Evolutionary conservation across 2,113 vertebrate species (phyloP), one percentile per base, ranked within the genome.

Genomic region (Corythaeola cristata): DNA sequence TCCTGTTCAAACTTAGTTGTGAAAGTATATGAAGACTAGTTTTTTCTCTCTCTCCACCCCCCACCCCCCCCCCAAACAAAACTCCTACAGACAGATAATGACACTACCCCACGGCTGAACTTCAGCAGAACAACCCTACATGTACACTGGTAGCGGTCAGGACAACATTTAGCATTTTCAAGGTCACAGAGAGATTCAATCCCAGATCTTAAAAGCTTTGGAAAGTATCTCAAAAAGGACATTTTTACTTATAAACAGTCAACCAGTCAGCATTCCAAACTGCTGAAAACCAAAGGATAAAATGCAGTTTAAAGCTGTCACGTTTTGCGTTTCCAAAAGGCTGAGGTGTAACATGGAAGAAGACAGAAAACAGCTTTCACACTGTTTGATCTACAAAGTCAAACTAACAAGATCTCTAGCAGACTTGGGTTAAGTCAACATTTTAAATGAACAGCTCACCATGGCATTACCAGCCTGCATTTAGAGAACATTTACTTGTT

Each of bases 381-480:
- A 92, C 7, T 80, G 60, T 66, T 93, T 83, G 67, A 93, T 62
- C 67, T 55, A 67, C 8, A 63, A 95, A 94, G 71, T 88, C 63
- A 95, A 79, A 93, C 71, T 91, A 90, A 85, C 56, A 75, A 64
- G 77, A 68, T 21, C 62, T 87, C 74, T 56, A 59, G 55, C 32
- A 93, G 82, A 67, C 88, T 79, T 85, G 30, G 23, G 75, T 88
- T 95, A 94, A 93, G 35, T 56, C 44, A 95, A 72, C 63, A 84
- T 78, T 94, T 93, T 84, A 94, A 95, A 94, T 60, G 84, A 93
- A 90, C 64, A 94, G 62, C 21, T 96, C 95, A 92, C 72, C 35
- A 67, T 35, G 63, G 59, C 67, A 88, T 84, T 90, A 93, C 82
- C 60, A 94, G 83, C 15, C 83, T 84, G 58, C 67, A 83, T 82